Conservation (phyloP, 2,113 vertebrate genomes). For the Mesembrinibis cayennensis region DNA sequence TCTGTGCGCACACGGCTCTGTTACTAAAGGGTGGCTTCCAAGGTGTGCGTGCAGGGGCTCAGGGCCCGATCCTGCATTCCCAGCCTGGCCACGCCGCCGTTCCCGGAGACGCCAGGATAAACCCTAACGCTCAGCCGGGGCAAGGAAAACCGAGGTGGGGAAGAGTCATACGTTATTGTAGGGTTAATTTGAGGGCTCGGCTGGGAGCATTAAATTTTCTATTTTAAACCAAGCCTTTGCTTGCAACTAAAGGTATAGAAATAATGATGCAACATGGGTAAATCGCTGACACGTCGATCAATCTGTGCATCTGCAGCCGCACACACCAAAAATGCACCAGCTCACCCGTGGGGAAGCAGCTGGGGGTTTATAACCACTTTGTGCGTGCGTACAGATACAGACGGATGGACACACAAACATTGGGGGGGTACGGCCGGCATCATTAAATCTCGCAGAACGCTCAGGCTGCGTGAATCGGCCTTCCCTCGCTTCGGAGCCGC, state of each 20-base stretch:
- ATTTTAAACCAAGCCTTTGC: not conserved
- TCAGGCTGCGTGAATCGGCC: not conserved
- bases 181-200: not conserved
- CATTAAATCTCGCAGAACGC: rapidly evolving
- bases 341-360: not conserved
- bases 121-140: rapidly evolving
- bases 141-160: not conserved
- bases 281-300: not conserved
- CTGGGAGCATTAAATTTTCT: not conserved
- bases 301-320: not conserved
- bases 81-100: rapidly evolving
- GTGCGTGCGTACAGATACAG: not conserved
- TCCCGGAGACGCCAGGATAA: not conserved
- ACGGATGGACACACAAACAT: rapidly evolving
- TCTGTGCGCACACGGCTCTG: not conserved
- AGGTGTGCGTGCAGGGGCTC: rapidly evolving
- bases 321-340: not conserved
- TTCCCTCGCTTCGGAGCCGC: rapidly evolving
- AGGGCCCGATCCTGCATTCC: not conserved
- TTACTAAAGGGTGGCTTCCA: not conserved
- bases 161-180: rapidly evolving
- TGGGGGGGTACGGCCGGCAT: rapidly evolving
- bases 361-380: not conserved
- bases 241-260: not conserved
- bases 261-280: not conserved